Evolutionary conservation across 2,113 vertebrate species (phyloP).

Genomic region (Urocolius indicus): DNA sequence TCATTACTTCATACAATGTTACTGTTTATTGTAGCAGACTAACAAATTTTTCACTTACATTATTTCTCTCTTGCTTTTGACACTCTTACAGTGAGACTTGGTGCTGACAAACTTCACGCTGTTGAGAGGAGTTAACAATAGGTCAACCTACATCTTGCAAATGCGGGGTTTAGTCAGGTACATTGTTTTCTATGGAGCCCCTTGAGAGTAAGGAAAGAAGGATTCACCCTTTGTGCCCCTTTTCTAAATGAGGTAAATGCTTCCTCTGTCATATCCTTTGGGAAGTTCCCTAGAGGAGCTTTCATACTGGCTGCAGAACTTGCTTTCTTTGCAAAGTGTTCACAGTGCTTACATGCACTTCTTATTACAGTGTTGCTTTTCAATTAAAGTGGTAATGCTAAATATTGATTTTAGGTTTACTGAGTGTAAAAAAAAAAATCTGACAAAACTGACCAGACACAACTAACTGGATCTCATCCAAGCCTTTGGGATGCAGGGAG

Average conservation of each 20-base stretch:
- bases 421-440: neutral
- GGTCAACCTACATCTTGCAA: neutral
- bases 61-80: neutral
- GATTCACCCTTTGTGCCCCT: neutral
- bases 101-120: neutral
- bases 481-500: neutral
- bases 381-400: constrained; percentile 48
- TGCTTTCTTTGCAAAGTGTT: constrained; percentile 21
- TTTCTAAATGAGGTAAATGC: constrained; percentile 24
- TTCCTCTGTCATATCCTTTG: constrained; percentile 48
- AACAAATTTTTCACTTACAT: neutral
- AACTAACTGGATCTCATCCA: constrained; percentile 8
- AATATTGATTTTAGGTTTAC: constrained; percentile 60
- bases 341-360: neutral
- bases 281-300: neutral
- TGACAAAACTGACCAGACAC: neutral
- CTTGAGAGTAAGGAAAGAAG: neutral
- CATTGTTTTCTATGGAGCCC: neutral
- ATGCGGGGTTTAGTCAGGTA: neutral
- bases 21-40: neutral
- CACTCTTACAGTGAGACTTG: neutral
- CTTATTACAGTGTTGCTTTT: constrained; percentile 28
- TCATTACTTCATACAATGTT: neutral
- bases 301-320: neutral
- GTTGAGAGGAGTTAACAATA: rapidly evolving